Conservation (phyloP, 2,888 invertebrate genomes). For the Nymphalis urticae region DNA sequence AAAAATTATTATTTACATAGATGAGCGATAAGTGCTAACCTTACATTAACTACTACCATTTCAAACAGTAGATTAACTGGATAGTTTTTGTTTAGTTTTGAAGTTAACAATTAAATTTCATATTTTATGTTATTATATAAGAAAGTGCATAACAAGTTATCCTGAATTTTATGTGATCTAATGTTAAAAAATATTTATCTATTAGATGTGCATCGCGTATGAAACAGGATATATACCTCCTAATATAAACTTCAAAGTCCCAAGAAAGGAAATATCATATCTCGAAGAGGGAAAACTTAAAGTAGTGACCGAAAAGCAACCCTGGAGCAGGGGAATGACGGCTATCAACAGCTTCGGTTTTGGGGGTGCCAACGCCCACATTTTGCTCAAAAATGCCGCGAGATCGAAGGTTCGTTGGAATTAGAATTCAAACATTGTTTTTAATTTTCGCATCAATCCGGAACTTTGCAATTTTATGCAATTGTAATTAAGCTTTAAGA, state of each 20-base stretch:
- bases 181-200: constrained; percentile 68
- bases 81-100: too few species aligned
- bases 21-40: too few species aligned
- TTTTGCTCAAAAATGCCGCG: constrained; percentile 82
- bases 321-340: constrained; percentile 87
- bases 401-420: constrained; percentile 74
- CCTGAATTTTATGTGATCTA: background rate
- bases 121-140: too few species aligned
- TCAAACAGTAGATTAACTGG: too few species aligned
- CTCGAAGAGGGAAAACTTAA: constrained; percentile 83
- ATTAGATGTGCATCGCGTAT: constrained; percentile 88
- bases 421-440: too few species aligned
- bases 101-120: too few species aligned
- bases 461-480: too few species aligned
- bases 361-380: constrained; percentile 93
- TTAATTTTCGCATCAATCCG: too few species aligned
- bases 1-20: too few species aligned
- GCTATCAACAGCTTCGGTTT: constrained; percentile 97
- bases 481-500: too few species aligned
- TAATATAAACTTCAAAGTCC: constrained; percentile 88
- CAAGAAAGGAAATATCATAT: constrained; percentile 83
- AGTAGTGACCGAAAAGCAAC: constrained; percentile 88
- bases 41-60: too few species aligned
- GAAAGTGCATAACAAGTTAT: too few species aligned
- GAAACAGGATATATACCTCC: constrained; percentile 90